Conservation (phyloP, 2,113 vertebrate genomes). For the Larimichthys polyactis region DNA sequence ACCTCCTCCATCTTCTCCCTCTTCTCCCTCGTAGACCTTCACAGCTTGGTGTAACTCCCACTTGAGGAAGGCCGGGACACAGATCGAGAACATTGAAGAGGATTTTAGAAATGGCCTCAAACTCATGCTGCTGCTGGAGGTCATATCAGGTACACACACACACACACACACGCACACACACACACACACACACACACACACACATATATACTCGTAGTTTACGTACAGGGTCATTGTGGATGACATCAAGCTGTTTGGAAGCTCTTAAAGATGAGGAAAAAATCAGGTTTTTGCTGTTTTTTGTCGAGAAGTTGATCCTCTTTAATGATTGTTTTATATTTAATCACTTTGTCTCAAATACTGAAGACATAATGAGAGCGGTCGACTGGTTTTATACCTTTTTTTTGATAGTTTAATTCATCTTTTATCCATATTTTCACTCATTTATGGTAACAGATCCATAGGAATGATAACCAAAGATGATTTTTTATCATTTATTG, state of each 20-base stretch:
- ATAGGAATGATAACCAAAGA: too few relatives aligned
- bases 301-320: neutral
- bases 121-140: constrained; percentile 94
- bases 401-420: neutral
- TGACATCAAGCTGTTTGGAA: neutral
- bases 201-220: neutral
- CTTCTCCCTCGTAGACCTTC: constrained; percentile 87
- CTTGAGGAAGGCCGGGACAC: constrained; percentile 92
- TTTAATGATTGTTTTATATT: neutral
- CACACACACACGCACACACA: constrained; percentile 11
- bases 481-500: too few relatives aligned
- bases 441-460: neutral
- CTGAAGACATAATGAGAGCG: neutral
- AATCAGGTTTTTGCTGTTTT: neutral
- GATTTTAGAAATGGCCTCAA: constrained; percentile 95
- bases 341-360: neutral
- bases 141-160: constrained; percentile 89
- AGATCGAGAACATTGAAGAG: constrained; percentile 95
- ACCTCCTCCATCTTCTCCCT: neutral
- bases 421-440: neutral
- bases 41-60: constrained; percentile 97
- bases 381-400: neutral
- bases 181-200: constrained; percentile 5
- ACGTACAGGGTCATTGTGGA: neutral
- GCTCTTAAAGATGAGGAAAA: neutral